These are phyloP conservation scores for Alsophila aescularia DNA, from an alignment of 2,888 invertebrate species.

Conservation along the genomic window DNA sequence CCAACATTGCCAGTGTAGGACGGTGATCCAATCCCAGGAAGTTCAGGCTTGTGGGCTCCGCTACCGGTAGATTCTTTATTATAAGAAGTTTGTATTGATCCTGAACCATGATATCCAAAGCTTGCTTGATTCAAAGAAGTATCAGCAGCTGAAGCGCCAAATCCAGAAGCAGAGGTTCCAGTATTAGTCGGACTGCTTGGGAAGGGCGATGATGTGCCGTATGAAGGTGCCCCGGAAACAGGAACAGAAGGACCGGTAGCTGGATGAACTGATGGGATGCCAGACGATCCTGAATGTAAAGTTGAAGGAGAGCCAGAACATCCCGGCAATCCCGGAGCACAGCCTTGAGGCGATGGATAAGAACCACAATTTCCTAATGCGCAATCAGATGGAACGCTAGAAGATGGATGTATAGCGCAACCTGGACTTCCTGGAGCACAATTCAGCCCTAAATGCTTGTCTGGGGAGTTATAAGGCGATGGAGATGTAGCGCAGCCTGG, in stretches of 20 bases:
- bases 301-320: no score
- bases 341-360: not conserved
- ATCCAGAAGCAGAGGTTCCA: constrained; percentile 4
- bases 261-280: no score
- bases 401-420: not conserved
- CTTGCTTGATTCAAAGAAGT: constrained; percentile 14
- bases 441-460: not conserved
- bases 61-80: constrained; percentile 7
- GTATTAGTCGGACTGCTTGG: not conserved
- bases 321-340: no score
- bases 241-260: not conserved
- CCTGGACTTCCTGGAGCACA: constrained; percentile 15
- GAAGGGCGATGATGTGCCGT: not conserved
- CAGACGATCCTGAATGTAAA: no score
- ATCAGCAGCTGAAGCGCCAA: constrained; percentile 7
- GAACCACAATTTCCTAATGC: not conserved
- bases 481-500: constrained; percentile 3
- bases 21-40: constrained; percentile 20
- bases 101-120: constrained; percentile 27
- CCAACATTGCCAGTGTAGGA: constrained; percentile 8
- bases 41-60: not conserved
- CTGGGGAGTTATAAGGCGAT: not conserved
- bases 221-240: not conserved
- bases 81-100: constrained; percentile 25
- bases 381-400: not conserved